Evolutionary conservation across 2,113 vertebrate genomes (phyloP).

Genomic region (Hemichromis elongatus): DNA sequence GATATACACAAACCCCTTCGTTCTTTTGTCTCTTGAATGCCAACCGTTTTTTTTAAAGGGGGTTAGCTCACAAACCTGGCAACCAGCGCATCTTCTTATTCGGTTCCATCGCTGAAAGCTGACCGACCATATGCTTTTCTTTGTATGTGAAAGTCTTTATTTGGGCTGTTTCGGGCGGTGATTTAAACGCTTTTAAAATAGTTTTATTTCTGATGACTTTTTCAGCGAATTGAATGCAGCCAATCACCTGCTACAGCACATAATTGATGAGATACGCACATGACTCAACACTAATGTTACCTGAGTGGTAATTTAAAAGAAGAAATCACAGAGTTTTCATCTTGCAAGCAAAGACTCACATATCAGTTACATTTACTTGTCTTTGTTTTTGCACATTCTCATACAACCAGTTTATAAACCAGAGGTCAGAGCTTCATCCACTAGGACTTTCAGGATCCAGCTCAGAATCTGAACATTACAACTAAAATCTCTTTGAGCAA

Average conservation of each 20-base stretch:
- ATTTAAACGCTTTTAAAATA: background rate
- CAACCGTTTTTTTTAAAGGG: background rate
- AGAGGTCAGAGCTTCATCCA: background rate
- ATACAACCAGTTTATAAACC: background rate
- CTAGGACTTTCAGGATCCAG: background rate
- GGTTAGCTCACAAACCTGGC: slow-evolving; percentile 49
- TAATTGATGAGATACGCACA: background rate
- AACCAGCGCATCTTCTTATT: slow-evolving; percentile 55
- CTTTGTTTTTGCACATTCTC: background rate
- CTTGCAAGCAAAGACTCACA: background rate
- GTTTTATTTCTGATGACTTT: background rate
- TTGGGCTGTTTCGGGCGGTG: background rate
- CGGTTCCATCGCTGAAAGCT: slow-evolving; percentile 45
- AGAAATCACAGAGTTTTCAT: background rate
- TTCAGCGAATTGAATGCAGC: background rate
- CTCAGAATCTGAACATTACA: background rate
- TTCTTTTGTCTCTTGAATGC: background rate
- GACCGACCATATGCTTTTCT: slow-evolving; percentile 55
- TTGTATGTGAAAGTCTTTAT: slow-evolving; percentile 25
- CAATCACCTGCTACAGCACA: background rate
- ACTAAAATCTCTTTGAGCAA: background rate
- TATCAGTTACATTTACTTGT: background rate
- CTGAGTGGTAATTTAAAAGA: background rate
- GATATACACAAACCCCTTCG: background rate
- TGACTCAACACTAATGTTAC: background rate